A percentile compares a stretch with the other conserved stretches of the same genome.
phyloP scores from a whole-genome alignment of 2,888 invertebrate genomes.

The Sicus ferrugineus region DNA sequence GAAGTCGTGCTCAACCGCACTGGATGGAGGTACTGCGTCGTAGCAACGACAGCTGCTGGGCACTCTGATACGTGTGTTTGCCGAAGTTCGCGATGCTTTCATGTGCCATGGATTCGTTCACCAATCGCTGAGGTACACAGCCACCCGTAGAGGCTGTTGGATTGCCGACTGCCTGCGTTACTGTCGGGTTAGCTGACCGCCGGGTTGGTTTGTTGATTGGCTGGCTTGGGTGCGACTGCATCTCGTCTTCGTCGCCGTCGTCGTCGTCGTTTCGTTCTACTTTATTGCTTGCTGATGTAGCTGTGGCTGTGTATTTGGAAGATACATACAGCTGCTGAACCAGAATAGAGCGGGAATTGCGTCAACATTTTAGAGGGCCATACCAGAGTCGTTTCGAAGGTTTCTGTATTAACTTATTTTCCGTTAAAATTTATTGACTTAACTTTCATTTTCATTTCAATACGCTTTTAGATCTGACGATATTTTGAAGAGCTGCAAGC shows the following conservation, averaged over 20 bases:
- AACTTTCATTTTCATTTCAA: too few relatives aligned
- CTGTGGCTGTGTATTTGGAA: background rate
- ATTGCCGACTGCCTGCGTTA: background rate
- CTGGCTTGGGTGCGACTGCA: background rate
- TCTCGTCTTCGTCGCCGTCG: background rate
- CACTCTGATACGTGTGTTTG: background rate
- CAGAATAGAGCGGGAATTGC: slow-evolving; percentile 5
- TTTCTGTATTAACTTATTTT: too few relatives aligned
- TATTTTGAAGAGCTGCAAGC: too few relatives aligned
- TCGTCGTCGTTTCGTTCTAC: background rate
- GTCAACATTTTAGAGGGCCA: background rate
- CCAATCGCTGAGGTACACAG: background rate
- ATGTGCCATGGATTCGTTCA: slow-evolving; percentile 16
- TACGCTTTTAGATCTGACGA: too few relatives aligned
- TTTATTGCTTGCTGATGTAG: slow-evolving; percentile 11
- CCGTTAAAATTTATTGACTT: too few relatives aligned
- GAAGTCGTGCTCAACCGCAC: slow-evolving; percentile 6
- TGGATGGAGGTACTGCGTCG: slow-evolving; percentile 2
- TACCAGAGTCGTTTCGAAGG: too few relatives aligned
- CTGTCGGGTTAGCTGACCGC: too few relatives aligned
- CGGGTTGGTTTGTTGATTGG: background rate
- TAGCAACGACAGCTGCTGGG: slow-evolving; percentile 18
- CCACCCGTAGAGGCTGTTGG: too few relatives aligned
- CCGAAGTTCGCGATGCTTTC: background rate
- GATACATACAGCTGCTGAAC: slow-evolving; percentile 3